phyloP scores from a whole-genome alignment of 2,797 vertebrate species.

The Rhabdophis nuchalis region DNA sequence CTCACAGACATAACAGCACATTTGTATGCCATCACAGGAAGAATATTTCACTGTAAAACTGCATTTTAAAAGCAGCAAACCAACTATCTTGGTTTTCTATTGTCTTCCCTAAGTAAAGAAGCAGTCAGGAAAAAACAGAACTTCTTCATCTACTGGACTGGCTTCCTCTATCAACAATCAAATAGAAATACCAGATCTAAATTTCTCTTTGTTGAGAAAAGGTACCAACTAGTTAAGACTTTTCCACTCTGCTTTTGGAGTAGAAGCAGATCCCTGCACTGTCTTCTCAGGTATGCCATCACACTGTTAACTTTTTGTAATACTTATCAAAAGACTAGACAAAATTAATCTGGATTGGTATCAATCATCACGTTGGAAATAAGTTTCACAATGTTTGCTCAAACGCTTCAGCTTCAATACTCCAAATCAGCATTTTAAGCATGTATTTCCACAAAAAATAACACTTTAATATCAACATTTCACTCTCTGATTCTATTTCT shows the following conservation, averaged over 20 bases:
- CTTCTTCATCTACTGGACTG: conserved; percentile 74
- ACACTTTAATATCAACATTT: conserved; percentile 28
- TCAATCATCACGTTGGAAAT: conserved; percentile 46
- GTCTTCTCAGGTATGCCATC: conserved; percentile 54
- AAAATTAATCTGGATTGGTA: conserved; percentile 30
- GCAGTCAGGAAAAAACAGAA: conserved; percentile 72
- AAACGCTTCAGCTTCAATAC: not conserved
- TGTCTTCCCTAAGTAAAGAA: conserved; percentile 80
- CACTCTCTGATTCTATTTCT: conserved; percentile 23
- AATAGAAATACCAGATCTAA: conserved; percentile 68
- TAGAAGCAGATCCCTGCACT: conserved; percentile 28
- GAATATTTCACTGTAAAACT: conserved; percentile 72
- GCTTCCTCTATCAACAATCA: conserved; percentile 69
- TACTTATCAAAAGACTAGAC: conserved; percentile 38
- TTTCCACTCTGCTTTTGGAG: conserved; percentile 47
- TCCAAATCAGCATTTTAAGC: conserved; percentile 18
- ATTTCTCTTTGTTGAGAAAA: conserved; percentile 65
- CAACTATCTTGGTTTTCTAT: conserved; percentile 80
- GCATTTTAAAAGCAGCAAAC: conserved; percentile 73
- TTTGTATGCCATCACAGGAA: conserved; percentile 68
- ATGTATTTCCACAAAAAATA: conserved; percentile 4
- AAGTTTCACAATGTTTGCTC: conserved; percentile 12
- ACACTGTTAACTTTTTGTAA: conserved; percentile 46
- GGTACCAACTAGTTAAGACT: conserved; percentile 50
- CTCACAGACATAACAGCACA: conserved; percentile 10